phyloP scores from a whole-genome alignment of 2,888 invertebrate species.

The Adelphocoris suturalis region DNA sequence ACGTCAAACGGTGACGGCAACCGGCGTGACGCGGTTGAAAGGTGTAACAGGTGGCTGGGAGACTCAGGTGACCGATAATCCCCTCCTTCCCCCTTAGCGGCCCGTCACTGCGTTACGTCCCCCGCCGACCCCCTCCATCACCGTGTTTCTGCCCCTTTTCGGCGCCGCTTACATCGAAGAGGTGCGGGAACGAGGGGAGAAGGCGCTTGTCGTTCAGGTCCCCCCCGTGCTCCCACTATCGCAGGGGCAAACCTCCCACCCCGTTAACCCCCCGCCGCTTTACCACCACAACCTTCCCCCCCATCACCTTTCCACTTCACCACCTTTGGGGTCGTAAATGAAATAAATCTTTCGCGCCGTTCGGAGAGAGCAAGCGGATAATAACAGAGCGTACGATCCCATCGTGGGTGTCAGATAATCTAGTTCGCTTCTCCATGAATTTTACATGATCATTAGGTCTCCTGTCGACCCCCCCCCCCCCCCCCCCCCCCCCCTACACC shows the following conservation, averaged over 20 bases:
- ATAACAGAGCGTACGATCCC: conserved; percentile 40
- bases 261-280: conserved; percentile 13
- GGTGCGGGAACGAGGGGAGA: not conserved
- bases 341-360: conserved; percentile 22
- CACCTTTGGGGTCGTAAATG: not conserved
- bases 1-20: conserved; percentile 15
- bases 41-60: conserved; percentile 68
- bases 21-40: conserved; percentile 45
- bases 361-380: not conserved
- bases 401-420: conserved; percentile 65
- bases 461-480: conserved; percentile 44
- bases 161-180: not conserved
- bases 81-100: not conserved
- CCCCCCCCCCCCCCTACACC: not conserved
- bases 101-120: conserved; percentile 9
- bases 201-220: not conserved
- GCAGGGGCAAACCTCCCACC: too few species aligned
- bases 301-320: not conserved
- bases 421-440: conserved; percentile 67
- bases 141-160: not conserved
- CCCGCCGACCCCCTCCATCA: not conserved
- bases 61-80: conserved; percentile 61
- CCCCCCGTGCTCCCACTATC: conserved; percentile 7
- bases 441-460: conserved; percentile 71
- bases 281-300: not conserved